Conservation (phyloP, 2,888 invertebrate species). For the Parapristionchus giblindavisi region DNA sequence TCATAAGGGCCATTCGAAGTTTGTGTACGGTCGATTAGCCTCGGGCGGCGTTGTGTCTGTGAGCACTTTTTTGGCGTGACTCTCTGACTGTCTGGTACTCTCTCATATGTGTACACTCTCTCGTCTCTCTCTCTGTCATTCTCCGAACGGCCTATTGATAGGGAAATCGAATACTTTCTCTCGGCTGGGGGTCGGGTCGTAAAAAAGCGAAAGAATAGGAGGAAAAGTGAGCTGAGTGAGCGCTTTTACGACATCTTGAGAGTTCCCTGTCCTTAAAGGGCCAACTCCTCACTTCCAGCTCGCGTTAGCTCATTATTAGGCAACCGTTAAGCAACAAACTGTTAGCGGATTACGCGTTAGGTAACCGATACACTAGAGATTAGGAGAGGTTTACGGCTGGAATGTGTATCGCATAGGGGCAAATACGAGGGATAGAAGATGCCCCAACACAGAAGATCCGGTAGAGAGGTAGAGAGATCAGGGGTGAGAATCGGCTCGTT, state of each 20-base stretch:
- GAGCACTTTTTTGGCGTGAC: constrained; percentile 4
- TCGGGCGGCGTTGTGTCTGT: too few species aligned
- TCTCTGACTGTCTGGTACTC: background rate
- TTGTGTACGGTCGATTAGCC: constrained; percentile 19
- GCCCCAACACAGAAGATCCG: too few species aligned
- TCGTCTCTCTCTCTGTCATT: background rate
- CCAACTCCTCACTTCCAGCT: constrained; percentile 12
- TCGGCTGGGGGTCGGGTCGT: constrained; percentile 15
- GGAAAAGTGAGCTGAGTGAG: constrained; percentile 15
- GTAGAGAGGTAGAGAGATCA: too few species aligned
- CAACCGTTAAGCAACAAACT: too few species aligned
- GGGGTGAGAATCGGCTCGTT: too few species aligned
- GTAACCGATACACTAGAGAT: too few species aligned
- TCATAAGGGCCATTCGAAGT: constrained; percentile 15
- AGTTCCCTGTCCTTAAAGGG: background rate
- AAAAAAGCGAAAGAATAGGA: background rate
- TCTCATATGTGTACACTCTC: background rate
- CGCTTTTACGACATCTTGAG: background rate
- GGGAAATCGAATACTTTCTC: constrained; percentile 31
- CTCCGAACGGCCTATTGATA: constrained; percentile 7
- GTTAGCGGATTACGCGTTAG: too few species aligned
- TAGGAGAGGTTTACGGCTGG: too few species aligned
- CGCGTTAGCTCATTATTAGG: too few species aligned
- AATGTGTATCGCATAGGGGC: too few species aligned
- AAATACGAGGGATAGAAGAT: too few species aligned